phyloP scores from a whole-genome alignment of 2,888 invertebrate genomes.

The Ormyrus nitidulus region DNA sequence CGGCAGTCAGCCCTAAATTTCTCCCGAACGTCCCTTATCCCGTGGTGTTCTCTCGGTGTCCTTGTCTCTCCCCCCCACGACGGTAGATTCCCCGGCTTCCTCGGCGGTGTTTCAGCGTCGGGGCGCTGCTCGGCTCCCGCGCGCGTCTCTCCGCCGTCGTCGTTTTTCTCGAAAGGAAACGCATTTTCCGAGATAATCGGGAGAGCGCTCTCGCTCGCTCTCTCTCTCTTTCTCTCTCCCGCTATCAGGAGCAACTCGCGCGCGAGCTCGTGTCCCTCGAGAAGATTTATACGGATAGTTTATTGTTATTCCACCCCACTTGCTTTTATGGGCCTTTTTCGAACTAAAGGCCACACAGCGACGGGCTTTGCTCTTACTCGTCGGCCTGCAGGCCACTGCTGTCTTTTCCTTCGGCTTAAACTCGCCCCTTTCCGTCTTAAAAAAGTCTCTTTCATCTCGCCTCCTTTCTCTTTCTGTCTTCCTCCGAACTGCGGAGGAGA shows the following conservation, averaged over 20 bases:
- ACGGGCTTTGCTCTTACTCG: slow-evolving; percentile 40
- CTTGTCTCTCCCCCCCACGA: background rate
- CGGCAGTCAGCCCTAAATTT: slow-evolving; percentile 14
- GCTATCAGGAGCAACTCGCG: slow-evolving; percentile 44
- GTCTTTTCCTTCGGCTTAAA: slow-evolving; percentile 11
- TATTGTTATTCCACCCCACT: slow-evolving; percentile 72
- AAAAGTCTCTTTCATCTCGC: background rate
- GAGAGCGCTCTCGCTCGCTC: slow-evolving; percentile 27
- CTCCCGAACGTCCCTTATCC: slow-evolving; percentile 9
- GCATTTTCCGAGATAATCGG: slow-evolving; percentile 71
- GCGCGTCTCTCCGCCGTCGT: slow-evolving; percentile 45
- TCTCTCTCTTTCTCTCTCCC: background rate
- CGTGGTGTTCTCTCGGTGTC: background rate
- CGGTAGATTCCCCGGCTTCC: slow-evolving; percentile 51
- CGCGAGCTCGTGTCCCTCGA: slow-evolving; percentile 65
- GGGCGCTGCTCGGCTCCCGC: slow-evolving; percentile 39
- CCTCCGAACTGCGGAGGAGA: slow-evolving; percentile 9
- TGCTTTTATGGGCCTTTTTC: slow-evolving; percentile 70
- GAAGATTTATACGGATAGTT: slow-evolving; percentile 72
- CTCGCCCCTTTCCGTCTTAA: background rate
- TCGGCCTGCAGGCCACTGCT: slow-evolving; percentile 29
- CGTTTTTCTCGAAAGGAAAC: slow-evolving; percentile 64
- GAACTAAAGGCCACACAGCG: slow-evolving; percentile 54
- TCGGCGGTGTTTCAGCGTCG: slow-evolving; percentile 21
- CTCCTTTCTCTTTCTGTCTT: background rate